These are phyloP conservation scores for Acyrthosiphon pisum DNA, from an alignment of 1,140 invertebrate genomes.

Conservation along the genomic window DNA sequence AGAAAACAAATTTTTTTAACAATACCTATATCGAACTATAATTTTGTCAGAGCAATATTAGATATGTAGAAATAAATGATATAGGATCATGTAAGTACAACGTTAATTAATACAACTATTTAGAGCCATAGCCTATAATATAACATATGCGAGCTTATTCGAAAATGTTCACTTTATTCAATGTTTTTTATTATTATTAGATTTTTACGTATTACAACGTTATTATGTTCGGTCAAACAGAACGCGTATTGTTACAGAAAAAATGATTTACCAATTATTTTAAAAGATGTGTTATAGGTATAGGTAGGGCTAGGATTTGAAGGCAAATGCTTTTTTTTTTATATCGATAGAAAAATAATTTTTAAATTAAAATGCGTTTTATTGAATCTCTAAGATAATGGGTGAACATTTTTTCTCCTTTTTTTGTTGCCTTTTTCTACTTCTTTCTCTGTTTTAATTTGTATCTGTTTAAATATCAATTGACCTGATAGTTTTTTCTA, in stretches of 20 bases:
- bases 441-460: too few species aligned
- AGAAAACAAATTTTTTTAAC: background rate
- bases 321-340: too few species aligned
- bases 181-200: background rate
- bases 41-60: background rate
- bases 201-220: background rate
- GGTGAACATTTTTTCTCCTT: too few species aligned
- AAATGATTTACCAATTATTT: background rate
- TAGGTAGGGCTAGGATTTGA: too few species aligned
- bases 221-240: background rate
- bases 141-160: background rate
- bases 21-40: background rate
- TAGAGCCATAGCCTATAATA: background rate
- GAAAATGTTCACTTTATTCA: background rate
- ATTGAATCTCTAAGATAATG: too few species aligned
- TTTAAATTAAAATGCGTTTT: too few species aligned
- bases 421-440: too few species aligned
- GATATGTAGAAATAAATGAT: background rate
- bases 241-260: background rate
- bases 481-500: too few species aligned
- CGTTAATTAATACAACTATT: background rate
- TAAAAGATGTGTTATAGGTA: background rate
- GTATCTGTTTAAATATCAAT: too few species aligned
- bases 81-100: background rate
- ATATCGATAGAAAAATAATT: too few species aligned